Percentiles rank a stretch among this genome's conserved stretches.
Conservation (phyloP, 1,140 invertebrate species). For the Drosophila quadrilineata region DNA sequence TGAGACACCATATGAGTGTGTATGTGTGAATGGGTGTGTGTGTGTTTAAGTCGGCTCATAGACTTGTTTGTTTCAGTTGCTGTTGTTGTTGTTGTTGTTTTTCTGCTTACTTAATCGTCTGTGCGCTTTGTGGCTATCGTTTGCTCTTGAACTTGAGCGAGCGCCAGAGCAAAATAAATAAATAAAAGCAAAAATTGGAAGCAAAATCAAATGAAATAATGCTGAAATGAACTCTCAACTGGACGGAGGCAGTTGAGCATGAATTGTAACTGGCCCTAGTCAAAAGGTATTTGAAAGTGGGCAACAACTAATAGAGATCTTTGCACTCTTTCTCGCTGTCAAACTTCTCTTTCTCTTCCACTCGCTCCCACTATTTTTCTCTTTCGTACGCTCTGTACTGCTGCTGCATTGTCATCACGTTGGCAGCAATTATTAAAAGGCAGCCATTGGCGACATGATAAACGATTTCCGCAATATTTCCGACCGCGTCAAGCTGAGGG, state of each 20-base stretch:
- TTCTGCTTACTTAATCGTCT: constrained; percentile 70
- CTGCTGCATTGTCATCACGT: constrained; percentile 16
- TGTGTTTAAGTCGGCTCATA: constrained; percentile 35
- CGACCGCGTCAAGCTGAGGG: constrained; percentile 18
- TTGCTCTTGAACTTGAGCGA: constrained; percentile 74
- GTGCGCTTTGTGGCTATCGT: constrained; percentile 63
- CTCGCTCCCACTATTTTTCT: neutral
- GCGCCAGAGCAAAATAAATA: constrained; percentile 37
- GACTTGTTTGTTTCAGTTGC: constrained; percentile 59
- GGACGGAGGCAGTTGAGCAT: too few species aligned
- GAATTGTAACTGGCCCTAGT: constrained; percentile 8
- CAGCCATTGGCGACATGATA: constrained; percentile 78
- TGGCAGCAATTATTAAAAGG: constrained; percentile 73
- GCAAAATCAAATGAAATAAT: constrained; percentile 27
- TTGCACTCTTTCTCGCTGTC: neutral
- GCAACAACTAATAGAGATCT: constrained; percentile 33
- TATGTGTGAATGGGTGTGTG: constrained; percentile 4
- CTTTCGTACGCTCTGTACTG: neutral
- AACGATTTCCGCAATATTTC: constrained; percentile 78
- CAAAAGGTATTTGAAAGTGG: constrained; percentile 14
- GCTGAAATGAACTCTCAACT: too few species aligned
- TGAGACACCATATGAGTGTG: constrained; percentile 9
- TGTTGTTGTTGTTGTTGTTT: constrained; percentile 23
- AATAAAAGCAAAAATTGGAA: constrained; percentile 16
- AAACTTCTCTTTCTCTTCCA: neutral